Conservation (phyloP, 2,113 vertebrate species). For the Melanostigma gelatinosum region DNA sequence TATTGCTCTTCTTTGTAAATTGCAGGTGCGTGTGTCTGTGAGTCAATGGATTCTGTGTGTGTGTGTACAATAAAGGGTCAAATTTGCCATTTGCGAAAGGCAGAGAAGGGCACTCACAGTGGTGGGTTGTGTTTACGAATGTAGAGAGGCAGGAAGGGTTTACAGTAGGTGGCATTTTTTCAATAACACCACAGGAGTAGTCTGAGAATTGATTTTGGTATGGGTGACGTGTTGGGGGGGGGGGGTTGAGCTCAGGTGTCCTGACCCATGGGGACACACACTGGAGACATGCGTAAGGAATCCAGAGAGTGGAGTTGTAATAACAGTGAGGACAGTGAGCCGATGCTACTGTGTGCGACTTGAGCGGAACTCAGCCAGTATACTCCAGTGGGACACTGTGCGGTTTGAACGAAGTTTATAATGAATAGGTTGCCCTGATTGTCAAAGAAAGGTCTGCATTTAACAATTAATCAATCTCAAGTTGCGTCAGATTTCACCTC, state of each 20-base stretch:
- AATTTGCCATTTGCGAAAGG: not conserved
- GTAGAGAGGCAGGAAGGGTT: not conserved
- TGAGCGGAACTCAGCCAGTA: conserved; percentile 31
- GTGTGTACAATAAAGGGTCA: not conserved
- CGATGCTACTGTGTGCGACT: conserved; percentile 29
- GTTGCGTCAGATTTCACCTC: conserved; percentile 18
- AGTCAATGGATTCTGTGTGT: not conserved
- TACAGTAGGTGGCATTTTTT: conserved; percentile 16
- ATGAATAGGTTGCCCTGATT: conserved; percentile 32
- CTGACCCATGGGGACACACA: conserved; percentile 6
- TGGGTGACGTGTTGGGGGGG: conserved; percentile 23
- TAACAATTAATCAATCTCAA: conserved; percentile 35
- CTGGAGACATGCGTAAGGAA: conserved; percentile 51
- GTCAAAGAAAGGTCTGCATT: conserved; percentile 16
- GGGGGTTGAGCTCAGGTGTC: conserved; percentile 31
- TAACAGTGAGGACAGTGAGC: conserved; percentile 36
- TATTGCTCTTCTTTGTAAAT: conserved; percentile 27
- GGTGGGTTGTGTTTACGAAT: not conserved
- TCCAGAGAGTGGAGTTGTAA: conserved; percentile 17
- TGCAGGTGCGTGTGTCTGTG: conserved; percentile 3
- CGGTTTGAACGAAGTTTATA: conserved; percentile 31
- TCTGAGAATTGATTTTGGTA: conserved; percentile 41
- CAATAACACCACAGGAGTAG: conserved; percentile 25
- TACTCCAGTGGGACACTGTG: conserved; percentile 18
- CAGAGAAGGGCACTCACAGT: not conserved